These are phyloP conservation scores for Phacellophora camtschatica DNA, from an alignment of 30 jellyfish, hydroid and myxozoan genomes.

Conservation along the genomic window DNA sequence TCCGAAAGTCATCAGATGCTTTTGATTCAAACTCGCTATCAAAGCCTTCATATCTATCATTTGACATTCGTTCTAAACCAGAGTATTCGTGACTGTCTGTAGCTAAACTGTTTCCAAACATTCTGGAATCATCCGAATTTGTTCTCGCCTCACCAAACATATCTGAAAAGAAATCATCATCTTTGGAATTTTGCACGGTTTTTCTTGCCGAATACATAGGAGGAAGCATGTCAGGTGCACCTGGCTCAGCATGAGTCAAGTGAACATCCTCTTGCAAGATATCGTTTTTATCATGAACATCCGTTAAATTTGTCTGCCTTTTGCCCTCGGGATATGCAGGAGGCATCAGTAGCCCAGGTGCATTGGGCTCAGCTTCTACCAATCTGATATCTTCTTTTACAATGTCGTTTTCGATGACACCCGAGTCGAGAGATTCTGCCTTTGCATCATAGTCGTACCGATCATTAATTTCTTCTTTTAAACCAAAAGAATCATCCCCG, in stretches of 20 bases:
- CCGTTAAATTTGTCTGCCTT: too few species aligned
- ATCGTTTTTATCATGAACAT: too few species aligned
- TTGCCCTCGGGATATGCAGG: too few species aligned
- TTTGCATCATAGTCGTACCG: conserved; percentile 41
- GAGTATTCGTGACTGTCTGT: too few species aligned
- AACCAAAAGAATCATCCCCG: conserved; percentile 52
- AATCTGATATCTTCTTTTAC: conserved; percentile 20
- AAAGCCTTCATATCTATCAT: background rate
- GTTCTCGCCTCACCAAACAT: conserved; percentile 55
- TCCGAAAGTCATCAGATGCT: too few species aligned
- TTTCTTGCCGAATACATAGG: conserved; percentile 28
- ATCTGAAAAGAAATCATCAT: conserved; percentile 31
- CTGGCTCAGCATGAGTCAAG: conserved; percentile 19
- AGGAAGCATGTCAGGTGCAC: conserved; percentile 44
- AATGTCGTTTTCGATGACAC: conserved; percentile 51
- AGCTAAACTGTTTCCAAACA: too few species aligned
- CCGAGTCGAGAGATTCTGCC: conserved; percentile 54
- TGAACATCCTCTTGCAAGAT: conserved; percentile 34
- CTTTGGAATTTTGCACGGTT: background rate
- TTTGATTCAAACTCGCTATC: background rate
- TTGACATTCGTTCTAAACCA: background rate
- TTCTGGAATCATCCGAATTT: conserved; percentile 10
- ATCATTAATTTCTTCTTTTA: conserved; percentile 37
- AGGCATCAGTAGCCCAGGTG: background rate
- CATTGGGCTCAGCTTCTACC: conserved; percentile 18